phyloP scores from a whole-genome alignment of 2,113 vertebrate genomes.

The Calypte anna region DNA sequence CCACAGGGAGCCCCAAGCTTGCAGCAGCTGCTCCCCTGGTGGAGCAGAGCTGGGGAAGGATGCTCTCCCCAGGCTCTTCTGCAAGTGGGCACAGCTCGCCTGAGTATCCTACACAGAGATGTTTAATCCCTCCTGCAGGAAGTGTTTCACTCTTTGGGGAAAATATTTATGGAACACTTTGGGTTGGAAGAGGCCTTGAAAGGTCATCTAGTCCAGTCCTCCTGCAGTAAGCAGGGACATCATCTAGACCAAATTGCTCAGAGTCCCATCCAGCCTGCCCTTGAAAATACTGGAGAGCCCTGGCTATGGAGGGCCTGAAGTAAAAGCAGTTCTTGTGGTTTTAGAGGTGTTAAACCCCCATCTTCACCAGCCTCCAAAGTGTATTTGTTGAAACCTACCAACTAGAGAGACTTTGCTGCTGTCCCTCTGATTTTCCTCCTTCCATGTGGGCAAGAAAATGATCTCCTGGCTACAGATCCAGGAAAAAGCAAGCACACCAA shows the following conservation, averaged over 20 bases:
- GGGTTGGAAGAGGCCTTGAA: too few species aligned
- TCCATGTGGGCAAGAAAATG: accelerated
- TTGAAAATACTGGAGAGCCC: background rate
- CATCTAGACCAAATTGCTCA: too few species aligned
- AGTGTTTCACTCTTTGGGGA: background rate
- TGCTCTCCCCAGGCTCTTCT: background rate
- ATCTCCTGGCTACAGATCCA: accelerated
- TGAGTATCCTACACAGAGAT: background rate
- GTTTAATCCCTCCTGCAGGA: background rate
- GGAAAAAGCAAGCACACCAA: background rate
- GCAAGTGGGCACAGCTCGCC: background rate
- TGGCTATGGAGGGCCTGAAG: background rate
- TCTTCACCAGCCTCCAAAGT: background rate
- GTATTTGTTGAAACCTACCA: background rate
- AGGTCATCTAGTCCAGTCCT: too few species aligned
- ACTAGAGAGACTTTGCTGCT: background rate
- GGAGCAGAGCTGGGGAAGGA: background rate
- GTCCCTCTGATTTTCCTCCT: background rate
- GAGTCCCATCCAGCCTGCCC: too few species aligned
- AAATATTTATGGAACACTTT: background rate
- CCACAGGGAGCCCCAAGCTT: background rate
- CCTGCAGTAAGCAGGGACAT: too few species aligned
- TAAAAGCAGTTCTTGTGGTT: background rate
- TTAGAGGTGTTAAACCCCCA: background rate
- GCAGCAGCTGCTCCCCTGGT: background rate